These are phyloP conservation scores for Hemicrepidius hirtus DNA, from an alignment of 2,888 invertebrate genomes.

Conservation along the genomic window DNA sequence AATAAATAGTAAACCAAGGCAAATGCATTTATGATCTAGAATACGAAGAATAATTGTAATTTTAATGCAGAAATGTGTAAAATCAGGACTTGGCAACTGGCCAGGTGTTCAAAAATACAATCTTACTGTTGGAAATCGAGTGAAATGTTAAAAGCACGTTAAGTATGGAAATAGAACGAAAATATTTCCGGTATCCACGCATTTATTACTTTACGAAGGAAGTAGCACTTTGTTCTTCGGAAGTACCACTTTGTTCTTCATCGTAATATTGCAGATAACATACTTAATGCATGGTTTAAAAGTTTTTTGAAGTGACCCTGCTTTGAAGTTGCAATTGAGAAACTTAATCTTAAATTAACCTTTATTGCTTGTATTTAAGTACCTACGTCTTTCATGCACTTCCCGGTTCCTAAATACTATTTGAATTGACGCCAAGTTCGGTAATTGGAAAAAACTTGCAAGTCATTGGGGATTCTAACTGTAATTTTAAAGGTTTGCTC, in stretches of 20 bases:
- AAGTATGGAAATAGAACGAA: conserved; percentile 47
- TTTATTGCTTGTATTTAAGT: neutral
- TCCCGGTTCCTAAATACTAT: neutral
- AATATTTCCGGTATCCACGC: conserved; percentile 40
- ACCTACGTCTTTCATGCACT: conserved; percentile 9
- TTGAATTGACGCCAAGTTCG: conserved; percentile 14
- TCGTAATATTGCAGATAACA: neutral
- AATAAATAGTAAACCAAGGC: conserved; percentile 17
- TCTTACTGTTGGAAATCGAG: conserved; percentile 45
- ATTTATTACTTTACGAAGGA: conserved; percentile 8
- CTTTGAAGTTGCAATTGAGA: neutral
- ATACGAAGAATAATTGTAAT: conserved; percentile 40
- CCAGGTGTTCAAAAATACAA: conserved; percentile 59
- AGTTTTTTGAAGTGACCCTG: neutral
- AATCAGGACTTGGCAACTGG: conserved; percentile 54
- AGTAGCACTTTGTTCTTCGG: neutral
- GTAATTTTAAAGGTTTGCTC: neutral
- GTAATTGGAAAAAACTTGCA: conserved; percentile 7
- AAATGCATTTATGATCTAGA: conserved; percentile 15
- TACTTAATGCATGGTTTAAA: neutral
- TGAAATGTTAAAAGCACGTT: conserved; percentile 46
- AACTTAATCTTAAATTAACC: neutral
- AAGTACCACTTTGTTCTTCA: neutral
- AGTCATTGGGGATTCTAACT: neutral
- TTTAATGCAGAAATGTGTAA: conserved; percentile 54